A percentile compares a stretch with the other conserved stretches of the same genome.
These are phyloP conservation scores for Octonoba sinensis DNA, from an alignment of 2,888 invertebrate genomes.

Conservation along the genomic window DNA sequence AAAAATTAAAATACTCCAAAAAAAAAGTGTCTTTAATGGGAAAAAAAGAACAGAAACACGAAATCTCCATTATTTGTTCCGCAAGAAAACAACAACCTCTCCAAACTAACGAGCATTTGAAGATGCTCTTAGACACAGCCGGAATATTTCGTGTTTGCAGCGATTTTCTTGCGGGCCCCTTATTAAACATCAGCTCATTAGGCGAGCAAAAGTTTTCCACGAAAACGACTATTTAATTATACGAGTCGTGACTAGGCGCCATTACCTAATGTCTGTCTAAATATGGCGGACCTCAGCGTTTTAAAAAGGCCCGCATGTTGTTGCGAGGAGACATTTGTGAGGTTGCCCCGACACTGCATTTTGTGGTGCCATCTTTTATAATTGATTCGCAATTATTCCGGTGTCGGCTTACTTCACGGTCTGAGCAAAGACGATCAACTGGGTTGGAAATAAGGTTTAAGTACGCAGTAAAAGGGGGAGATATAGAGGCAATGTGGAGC, in stretches of 20 bases:
- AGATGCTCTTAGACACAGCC: constrained; percentile 2
- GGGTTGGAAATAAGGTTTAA: neutral
- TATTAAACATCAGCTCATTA: constrained; percentile 45
- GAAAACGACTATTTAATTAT: constrained; percentile 53
- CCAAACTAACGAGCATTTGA: constrained; percentile 43
- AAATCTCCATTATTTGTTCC: neutral
- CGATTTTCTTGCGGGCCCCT: constrained; percentile 31
- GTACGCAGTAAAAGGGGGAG: too few species aligned
- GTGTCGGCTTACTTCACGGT: constrained; percentile 10
- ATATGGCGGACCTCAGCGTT: neutral
- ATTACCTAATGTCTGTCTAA: constrained; percentile 57
- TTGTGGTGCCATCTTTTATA: constrained; percentile 40
- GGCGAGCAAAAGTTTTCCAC: constrained; percentile 13
- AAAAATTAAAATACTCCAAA: too few species aligned
- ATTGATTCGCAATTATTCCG: constrained; percentile 42
- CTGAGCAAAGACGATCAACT: neutral
- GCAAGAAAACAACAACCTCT: constrained; percentile 1
- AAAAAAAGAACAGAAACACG: too few species aligned
- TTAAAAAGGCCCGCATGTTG: neutral
- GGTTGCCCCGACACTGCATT: constrained; percentile 27
- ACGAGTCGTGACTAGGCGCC: constrained; percentile 21
- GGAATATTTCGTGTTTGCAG: neutral
- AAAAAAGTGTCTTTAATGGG: too few species aligned
- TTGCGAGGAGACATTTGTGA: constrained; percentile 4
- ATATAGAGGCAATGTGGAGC: too few species aligned